A percentile compares a stretch with the other conserved stretches of the same genome.
phyloP scores from a whole-genome alignment of 1,140 invertebrate species.

The Zophobas atratus region DNA sequence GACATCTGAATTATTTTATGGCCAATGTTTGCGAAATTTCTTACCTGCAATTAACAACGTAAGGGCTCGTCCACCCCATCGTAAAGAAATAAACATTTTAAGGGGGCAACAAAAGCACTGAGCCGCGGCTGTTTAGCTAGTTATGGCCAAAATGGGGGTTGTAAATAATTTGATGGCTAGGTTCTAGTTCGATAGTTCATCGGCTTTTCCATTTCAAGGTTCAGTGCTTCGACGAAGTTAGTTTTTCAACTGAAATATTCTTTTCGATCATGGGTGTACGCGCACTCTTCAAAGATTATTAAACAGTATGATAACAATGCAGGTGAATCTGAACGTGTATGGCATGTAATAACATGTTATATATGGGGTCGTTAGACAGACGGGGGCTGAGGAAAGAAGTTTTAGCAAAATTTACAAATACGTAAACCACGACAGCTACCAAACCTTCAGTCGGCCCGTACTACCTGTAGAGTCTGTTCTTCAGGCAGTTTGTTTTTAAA shows the following conservation, averaged over 20 bases:
- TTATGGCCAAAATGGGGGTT: slow-evolving; percentile 18
- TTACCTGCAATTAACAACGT: slow-evolving; percentile 15
- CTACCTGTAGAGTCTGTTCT: slow-evolving; percentile 44
- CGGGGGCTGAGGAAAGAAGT: slow-evolving; percentile 40
- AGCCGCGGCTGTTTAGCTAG: slow-evolving; percentile 15
- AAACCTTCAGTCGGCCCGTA: slow-evolving; percentile 37
- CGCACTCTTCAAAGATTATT: slow-evolving; percentile 33
- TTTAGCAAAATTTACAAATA: slow-evolving; percentile 22
- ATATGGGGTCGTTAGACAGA: slow-evolving; percentile 56
- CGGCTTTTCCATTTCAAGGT: slow-evolving; percentile 11
- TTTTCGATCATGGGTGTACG: neutral
- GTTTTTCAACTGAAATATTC: slow-evolving; percentile 1
- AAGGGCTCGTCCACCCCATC: slow-evolving; percentile 13
- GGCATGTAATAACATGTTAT: slow-evolving; percentile 58
- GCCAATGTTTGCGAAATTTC: too few relatives aligned
- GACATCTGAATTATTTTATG: too few relatives aligned
- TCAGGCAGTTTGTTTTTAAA: slow-evolving; percentile 52
- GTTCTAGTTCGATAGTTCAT: slow-evolving; percentile 4
- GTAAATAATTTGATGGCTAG: slow-evolving; percentile 21
- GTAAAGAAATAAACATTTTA: slow-evolving; percentile 36
- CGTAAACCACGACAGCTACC: neutral
- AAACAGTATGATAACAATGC: slow-evolving; percentile 53
- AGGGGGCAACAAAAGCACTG: slow-evolving; percentile 21
- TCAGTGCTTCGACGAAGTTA: slow-evolving; percentile 10
- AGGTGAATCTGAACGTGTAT: slow-evolving; percentile 58